These are phyloP conservation scores for Agriotes lineatus DNA, from an alignment of 2,888 invertebrate genomes.

Conservation along the genomic window DNA sequence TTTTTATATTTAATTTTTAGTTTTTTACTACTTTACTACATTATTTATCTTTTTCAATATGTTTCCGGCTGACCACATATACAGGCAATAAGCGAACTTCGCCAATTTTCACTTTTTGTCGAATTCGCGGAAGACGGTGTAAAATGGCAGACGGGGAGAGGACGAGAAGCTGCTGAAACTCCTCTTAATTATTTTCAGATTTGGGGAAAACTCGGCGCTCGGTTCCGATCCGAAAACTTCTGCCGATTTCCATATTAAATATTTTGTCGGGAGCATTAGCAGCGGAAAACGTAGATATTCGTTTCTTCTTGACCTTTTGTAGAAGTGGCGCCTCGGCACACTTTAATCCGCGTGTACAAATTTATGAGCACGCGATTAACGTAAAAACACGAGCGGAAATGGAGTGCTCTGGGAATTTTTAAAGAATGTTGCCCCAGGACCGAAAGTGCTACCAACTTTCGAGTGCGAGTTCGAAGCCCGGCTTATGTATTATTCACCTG, in stretches of 20 bases:
- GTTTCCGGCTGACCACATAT: background rate
- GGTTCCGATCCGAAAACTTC: no score
- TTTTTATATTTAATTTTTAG: no score
- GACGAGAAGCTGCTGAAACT: background rate
- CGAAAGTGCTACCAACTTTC: background rate
- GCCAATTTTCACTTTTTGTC: background rate
- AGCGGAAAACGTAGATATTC: background rate
- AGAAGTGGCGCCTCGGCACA: background rate
- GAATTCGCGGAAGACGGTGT: background rate
- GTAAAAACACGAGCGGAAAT: background rate
- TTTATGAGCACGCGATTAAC: background rate
- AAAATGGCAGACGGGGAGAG: background rate
- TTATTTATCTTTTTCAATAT: slow-evolving; percentile 3
- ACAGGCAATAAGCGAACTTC: slow-evolving; percentile 2
- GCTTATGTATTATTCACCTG: slow-evolving; percentile 3
- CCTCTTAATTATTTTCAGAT: slow-evolving; percentile 18
- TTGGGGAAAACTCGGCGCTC: background rate
- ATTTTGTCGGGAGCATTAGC: slow-evolving; percentile 9
- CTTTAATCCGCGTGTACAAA: background rate
- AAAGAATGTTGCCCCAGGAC: background rate
- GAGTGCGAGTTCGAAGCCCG: background rate
- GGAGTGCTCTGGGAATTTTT: background rate
- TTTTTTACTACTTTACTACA: no score
- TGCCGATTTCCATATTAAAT: slow-evolving; percentile 14
- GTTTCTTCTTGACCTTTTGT: background rate